A percentile compares a stretch with the other conserved stretches of the same genome.
phyloP scores from a whole-genome alignment of 1,140 invertebrate species.

The Pseudomyrmex sp. region DNA sequence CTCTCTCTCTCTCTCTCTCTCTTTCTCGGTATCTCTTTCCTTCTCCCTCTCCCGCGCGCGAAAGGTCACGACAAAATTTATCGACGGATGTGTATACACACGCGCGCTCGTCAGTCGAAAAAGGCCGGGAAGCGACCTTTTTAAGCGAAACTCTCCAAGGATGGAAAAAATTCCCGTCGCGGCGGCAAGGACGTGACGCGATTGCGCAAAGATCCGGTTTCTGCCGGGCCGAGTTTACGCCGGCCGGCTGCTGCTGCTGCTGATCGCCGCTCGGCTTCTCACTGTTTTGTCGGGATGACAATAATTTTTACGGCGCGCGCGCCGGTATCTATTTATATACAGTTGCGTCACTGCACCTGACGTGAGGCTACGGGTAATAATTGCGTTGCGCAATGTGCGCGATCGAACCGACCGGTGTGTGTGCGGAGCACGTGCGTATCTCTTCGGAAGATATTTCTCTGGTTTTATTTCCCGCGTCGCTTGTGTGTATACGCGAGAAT shows the following conservation, averaged over 20 bases:
- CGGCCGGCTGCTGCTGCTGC: background rate
- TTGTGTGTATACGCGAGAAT: background rate
- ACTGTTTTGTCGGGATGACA: slow-evolving; percentile 40
- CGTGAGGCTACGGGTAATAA: slow-evolving; percentile 58
- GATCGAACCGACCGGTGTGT: background rate
- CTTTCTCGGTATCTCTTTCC: too few species aligned
- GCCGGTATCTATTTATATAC: slow-evolving; percentile 60
- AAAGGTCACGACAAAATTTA: slow-evolving; percentile 44
- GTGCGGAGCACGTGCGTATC: slow-evolving; percentile 19
- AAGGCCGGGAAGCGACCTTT: background rate
- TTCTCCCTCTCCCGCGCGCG: background rate
- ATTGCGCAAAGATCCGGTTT: slow-evolving; percentile 37
- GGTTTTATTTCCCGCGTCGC: too few species aligned
- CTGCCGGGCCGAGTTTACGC: background rate
- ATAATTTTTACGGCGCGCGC: slow-evolving; percentile 56
- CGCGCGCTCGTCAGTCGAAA: background rate
- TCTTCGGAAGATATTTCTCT: slow-evolving; percentile 22
- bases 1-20: background rate
- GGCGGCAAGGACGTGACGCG: slow-evolving; percentile 28
- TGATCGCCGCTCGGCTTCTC: background rate
- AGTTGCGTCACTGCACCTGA: slow-evolving; percentile 62
- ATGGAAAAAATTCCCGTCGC: slow-evolving; percentile 9
- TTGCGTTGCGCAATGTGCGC: slow-evolving; percentile 53
- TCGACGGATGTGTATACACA: background rate
- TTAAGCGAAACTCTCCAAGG: slow-evolving; percentile 28